Evolutionary conservation across 2,888 invertebrate species (phyloP), one percentile per base, ranked within the genome.

Genomic region (Ceratothoa steindachneri): DNA sequence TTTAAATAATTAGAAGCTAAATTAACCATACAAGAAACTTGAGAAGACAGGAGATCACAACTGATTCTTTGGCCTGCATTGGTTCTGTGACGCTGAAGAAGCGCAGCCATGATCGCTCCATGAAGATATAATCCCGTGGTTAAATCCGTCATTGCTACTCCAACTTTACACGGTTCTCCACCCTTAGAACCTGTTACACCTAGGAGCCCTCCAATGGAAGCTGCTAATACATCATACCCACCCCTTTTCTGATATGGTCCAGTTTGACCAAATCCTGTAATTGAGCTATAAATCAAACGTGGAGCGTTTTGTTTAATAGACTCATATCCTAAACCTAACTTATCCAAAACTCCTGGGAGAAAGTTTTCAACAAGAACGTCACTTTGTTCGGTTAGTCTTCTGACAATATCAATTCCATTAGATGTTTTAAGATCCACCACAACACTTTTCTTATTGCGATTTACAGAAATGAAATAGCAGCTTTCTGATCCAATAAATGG

Each of bases 201-300:
- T 28, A 97, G 82, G 0, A 97, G 86, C 0, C 98, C 97, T 2
- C 95, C 97, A 81, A 95, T 87, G 0, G 96, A 97, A 15, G 95
- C 91, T 0, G 95, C 96, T 81, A 98, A 93, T 0, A 95, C 94
- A 86, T 98, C 98, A 85, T 96, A 97, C 81, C 98, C 98, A n/a
- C 95, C 93, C 81, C 91, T 89, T 27, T 88, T 87, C 1, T 88
- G 86, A 85, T 96, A 97, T 0, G 95, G 96, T 0, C 98, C 97
- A 29, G 87, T 86, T 0, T 89, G 86, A 0, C 98, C 98, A 84
- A 93, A 98, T 0, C 97, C 97, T 69, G 94, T 94, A 69, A 98
- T 88, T 0, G 97, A 95, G 85, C 96, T 96, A 84, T 97, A 98
- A 78, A 98, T 89, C 22, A 98, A 86, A 71, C 88, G 87, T 0